Base-by-base conservation (phyloP, 1,140 invertebrate species). In the Drosophila asahinai region DNA sequence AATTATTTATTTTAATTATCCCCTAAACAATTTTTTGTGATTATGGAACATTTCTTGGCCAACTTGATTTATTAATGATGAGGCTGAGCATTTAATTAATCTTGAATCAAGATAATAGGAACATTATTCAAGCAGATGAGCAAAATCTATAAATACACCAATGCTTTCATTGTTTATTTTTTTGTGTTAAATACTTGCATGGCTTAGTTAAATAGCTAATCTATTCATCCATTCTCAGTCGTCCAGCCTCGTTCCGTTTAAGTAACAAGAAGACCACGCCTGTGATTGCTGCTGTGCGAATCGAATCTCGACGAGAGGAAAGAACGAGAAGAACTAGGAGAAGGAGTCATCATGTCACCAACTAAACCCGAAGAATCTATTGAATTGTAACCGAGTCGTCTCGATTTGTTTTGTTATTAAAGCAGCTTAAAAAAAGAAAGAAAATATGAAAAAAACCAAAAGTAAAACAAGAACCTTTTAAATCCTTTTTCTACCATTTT, bases 211-310 rank as follows among this genome's bases (percentile, higher is more conserved):
- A 45, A 43, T 51, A 43, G 43, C 4, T 52, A 30, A 11, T 38
- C 48, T 25, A 22, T 65, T 51, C 58, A 58, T 68, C 8, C 30
- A 11, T 68, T 59, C 91, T 12, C 93, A 96, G 95, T 94, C 92
- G 94, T 96, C 25, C 95, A 96, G 83, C 95, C 95, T 77, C 94
- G 95, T 86, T 96, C 95, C 40, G 95, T 79, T 94, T 95, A 62
- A 80, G 86, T 81, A 80, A 91, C 79, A 91, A 90, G 81, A 95
- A 95, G 86, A 94, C 94, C 95, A 94, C 80, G 93, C 94, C 63
- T 95, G 95, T 86, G 94, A 95, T 86, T 95, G 95, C 86, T 91
- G 83, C 87, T 91, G 74, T 91, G 87, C 83, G 67, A 77, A 91
- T 86, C 80, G 82, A 80, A 86, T 87, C 76, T 91, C 67, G 72